Evolutionary conservation across 2,113 vertebrate genomes (phyloP).

Genomic region (Hydrolagus affinis): DNA sequence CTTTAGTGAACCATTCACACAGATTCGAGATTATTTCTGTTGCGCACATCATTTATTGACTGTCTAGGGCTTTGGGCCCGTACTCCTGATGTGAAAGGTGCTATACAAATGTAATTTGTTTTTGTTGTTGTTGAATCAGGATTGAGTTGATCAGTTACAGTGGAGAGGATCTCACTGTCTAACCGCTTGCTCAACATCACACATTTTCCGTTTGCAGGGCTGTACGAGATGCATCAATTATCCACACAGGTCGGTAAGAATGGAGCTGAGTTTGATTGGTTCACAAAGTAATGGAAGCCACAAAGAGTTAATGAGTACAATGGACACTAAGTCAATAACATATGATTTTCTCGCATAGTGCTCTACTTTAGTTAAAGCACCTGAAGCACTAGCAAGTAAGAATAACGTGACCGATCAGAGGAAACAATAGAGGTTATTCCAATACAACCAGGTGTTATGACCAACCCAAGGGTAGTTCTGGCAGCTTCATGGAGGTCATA

Average conservation of each 20-base stretch:
- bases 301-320: neutral
- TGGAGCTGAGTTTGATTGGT: conserved; percentile 7
- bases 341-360: neutral
- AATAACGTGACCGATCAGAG: conserved; percentile 11
- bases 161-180: conserved; percentile 1
- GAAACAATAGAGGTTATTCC: conserved; percentile 15
- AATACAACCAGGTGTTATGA: conserved; percentile 26
- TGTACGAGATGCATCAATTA: neutral
- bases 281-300: conserved; percentile 27
- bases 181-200: neutral
- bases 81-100: no score
- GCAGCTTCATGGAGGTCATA: conserved; percentile 9
- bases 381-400: conserved; percentile 10
- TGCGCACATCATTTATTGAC: no score
- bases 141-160: neutral
- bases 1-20: neutral
- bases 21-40: neutral
- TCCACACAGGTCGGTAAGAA: conserved; percentile 11
- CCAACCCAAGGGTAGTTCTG: conserved; percentile 3
- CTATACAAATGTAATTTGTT: no score
- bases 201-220: conserved; percentile 6
- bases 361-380: conserved; percentile 4
- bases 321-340: conserved; percentile 14
- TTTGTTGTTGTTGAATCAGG: no score
- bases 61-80: no score